Percentiles rank a stretch among this genome's conserved stretches.
Evolutionary conservation across 2,113 vertebrate genomes (phyloP).

Genomic region (Sapayoa aenigma): DNA sequence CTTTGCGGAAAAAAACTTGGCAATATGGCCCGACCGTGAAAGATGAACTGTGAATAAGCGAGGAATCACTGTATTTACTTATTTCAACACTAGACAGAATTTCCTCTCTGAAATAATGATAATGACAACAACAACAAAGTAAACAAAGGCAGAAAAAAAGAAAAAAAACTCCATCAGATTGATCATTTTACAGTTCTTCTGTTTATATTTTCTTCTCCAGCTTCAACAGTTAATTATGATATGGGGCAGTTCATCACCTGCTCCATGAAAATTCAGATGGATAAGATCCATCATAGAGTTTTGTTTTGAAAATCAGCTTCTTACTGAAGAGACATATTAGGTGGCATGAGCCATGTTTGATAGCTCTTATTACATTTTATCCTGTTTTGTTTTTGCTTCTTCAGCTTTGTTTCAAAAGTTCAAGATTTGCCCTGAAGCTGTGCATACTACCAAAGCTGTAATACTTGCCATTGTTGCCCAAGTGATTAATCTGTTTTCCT

Average conservation of each 20-base stretch:
- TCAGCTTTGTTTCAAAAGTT: not conserved
- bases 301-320: not conserved
- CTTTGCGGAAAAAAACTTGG: too few relatives aligned
- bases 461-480: not conserved
- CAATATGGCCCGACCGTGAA: too few relatives aligned
- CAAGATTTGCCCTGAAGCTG: not conserved
- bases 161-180: not conserved
- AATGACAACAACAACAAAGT: not conserved
- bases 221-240: not conserved
- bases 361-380: not conserved
- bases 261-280: not conserved
- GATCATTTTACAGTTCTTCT: not conserved
- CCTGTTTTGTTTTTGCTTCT: not conserved
- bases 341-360: not conserved
- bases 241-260: not conserved
- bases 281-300: not conserved
- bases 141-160: not conserved
- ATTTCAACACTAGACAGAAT: not conserved
- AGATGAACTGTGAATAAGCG: too few relatives aligned
- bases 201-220: not conserved
- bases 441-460: not conserved
- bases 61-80: not conserved
- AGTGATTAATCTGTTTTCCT: conserved; percentile 21
- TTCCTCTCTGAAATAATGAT: not conserved
- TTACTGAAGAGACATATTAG: not conserved